phyloP scores from a whole-genome alignment of 2,797 vertebrate species.

The Ctenopoma multispine region DNA sequence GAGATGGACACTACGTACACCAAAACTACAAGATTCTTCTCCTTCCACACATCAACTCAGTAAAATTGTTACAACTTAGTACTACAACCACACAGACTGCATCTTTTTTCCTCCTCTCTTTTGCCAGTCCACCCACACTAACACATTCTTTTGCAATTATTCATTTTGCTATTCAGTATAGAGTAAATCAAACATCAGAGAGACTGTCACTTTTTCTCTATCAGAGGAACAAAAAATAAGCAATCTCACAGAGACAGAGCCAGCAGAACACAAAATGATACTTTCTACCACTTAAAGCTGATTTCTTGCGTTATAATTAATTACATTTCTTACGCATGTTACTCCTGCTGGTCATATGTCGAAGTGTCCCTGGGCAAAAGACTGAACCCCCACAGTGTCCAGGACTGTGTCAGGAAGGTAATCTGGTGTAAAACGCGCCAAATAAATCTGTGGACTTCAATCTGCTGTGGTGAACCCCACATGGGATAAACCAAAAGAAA shows the following conservation, averaged over 20 bases:
- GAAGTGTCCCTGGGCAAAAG: too few species aligned
- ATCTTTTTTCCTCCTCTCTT: neutral
- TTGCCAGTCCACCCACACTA: neutral
- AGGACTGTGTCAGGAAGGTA: too few species aligned
- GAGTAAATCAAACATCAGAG: neutral
- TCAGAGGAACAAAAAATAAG: conserved; percentile 2
- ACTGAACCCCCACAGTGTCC: too few species aligned
- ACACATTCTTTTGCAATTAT: neutral
- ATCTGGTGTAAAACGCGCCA: too few species aligned
- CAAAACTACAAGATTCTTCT: neutral
- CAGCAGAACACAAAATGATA: neutral
- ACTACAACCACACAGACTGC: neutral
- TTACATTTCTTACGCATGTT: too few species aligned
- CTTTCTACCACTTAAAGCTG: neutral
- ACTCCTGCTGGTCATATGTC: too few species aligned
- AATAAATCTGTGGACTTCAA: too few species aligned
- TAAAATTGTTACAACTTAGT: neutral
- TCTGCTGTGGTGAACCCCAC: too few species aligned
- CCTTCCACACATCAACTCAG: neutral
- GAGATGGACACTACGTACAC: neutral
- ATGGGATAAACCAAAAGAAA: too few species aligned
- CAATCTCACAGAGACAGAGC: neutral
- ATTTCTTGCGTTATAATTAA: too few species aligned
- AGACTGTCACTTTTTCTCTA: neutral
- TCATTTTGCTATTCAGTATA: neutral